Evolutionary conservation across 64 coral and sea anemone genomes (phyloP).

Genomic region (Porites australiensis): DNA sequence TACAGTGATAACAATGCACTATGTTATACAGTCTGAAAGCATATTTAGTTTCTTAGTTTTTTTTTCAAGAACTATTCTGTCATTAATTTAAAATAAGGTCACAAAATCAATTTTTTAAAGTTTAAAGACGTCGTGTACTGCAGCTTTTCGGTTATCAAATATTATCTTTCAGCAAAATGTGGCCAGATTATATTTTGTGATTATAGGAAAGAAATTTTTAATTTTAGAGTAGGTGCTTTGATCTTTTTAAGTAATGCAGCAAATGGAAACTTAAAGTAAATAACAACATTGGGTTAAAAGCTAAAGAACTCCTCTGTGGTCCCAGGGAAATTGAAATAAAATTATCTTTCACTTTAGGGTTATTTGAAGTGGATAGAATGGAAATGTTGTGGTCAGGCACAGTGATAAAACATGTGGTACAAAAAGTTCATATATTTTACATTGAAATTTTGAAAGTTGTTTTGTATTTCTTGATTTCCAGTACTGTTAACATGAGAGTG

Average conservation of each 20-base stretch:
- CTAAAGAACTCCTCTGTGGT: background rate
- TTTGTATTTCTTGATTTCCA: background rate
- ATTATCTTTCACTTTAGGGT: background rate
- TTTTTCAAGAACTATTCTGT: no score
- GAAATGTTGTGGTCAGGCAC: constrained; percentile 10
- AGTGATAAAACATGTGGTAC: background rate
- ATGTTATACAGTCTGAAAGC: no score
- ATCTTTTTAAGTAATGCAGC: background rate
- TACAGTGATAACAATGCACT: no score
- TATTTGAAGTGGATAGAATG: constrained; percentile 20
- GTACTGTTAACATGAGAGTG: background rate
- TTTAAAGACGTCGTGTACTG: no score
- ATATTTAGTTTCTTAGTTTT: no score
- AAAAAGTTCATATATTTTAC: background rate
- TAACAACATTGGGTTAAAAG: background rate
- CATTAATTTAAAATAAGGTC: no score
- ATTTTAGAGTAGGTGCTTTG: background rate
- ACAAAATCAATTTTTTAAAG: no score
- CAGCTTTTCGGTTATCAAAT: no score
- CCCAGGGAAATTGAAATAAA: background rate
- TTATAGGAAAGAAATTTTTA: no score
- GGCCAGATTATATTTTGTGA: no score
- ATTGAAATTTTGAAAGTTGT: background rate
- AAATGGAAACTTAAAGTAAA: background rate
- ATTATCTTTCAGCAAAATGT: no score